Base-by-base conservation (phyloP, 2,113 vertebrate species). In the Crotalus helleri region DNA sequence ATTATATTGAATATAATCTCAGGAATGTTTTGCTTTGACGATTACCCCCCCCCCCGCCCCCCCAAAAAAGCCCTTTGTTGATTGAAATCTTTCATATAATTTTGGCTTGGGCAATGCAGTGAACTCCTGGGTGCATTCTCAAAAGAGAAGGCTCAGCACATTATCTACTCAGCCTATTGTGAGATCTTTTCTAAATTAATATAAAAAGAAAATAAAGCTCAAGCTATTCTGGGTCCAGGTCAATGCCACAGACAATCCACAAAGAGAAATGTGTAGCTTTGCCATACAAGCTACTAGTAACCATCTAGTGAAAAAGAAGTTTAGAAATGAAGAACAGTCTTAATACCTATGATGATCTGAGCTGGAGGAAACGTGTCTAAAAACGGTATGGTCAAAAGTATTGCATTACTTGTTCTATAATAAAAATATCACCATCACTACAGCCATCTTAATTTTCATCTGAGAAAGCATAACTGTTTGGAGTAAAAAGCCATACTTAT, bases 181-280 rank as follows among this genome's bases (percentile, higher is more conserved):
- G 95, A 97, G 94, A 96, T 95, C 90, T 96, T 94, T 58, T 92
- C 90, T 92, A 58, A 5, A 12, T 92, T 94, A 93, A 92, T 59
- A 93, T 94, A 94, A 92, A 96, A 94, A 87, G 44, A 94, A 96
- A 96, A 95, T 95, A 95, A 95, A 96, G 92, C 89, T 93, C 95
- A 94, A 86, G 88, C 89, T 90, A 88, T 92, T 94, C 95, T 89
- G 91, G 96, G 95, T 93, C 61, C n/a, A 17, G 53, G 97, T 94
- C 97, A 97, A 93, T 4, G 88, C 69, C 15, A 19, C 3, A 3
- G 1, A 86, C 59, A 12, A 91, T 91, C 87, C 92, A 9, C n/a
- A 93, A 57, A 17, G 89, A 92, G 33, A 89, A 92, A 33, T 39
- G 26, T 15, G 53, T 69, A 85, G 94, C 26, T 15, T 90, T 2